Evolutionary conservation across 2,888 invertebrate genomes (phyloP).

Genomic region (Linnaemya tessellans): DNA sequence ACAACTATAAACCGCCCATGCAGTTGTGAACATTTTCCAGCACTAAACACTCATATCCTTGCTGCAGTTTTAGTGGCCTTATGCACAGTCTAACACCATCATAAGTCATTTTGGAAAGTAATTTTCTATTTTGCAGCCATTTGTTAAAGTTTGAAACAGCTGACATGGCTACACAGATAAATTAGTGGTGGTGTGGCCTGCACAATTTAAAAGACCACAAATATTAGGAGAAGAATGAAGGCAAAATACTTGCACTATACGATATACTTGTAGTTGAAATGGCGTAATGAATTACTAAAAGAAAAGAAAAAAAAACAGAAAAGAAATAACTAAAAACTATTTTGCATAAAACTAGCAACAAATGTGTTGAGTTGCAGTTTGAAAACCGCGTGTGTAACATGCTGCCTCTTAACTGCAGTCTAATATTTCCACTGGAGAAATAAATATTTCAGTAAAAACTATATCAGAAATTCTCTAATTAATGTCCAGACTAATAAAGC

Average conservation of each 20-base stretch:
- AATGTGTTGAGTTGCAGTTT: constrained; percentile 55
- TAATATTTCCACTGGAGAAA: constrained; percentile 28
- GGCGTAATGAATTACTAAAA: constrained; percentile 3
- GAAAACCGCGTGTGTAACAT: constrained; percentile 60
- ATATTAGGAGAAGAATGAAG: constrained; percentile 52
- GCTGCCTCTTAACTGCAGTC: constrained; percentile 28
- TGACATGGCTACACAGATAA: constrained; percentile 71
- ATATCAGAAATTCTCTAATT: constrained; percentile 21
- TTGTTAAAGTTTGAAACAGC: constrained; percentile 70
- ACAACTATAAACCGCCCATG: neutral
- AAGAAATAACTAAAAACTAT: constrained; percentile 50
- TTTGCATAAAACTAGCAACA: constrained; percentile 65
- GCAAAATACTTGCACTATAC: constrained; percentile 2
- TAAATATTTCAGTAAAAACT: constrained; percentile 46
- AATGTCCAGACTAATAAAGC: neutral
- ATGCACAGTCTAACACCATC: constrained; percentile 43
- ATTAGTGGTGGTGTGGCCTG: constrained; percentile 66
- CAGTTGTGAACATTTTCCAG: neutral
- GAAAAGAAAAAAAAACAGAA: constrained; percentile 11
- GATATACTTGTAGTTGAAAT: neutral
- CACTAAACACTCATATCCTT: constrained; percentile 6
- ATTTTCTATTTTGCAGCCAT: constrained; percentile 67
- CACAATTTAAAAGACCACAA: constrained; percentile 60
- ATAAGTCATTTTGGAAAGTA: constrained; percentile 71
- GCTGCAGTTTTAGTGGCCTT: constrained; percentile 59